Evolutionary conservation across 2,797 vertebrate genomes (phyloP).

Genomic region (Danio albolineatus): DNA sequence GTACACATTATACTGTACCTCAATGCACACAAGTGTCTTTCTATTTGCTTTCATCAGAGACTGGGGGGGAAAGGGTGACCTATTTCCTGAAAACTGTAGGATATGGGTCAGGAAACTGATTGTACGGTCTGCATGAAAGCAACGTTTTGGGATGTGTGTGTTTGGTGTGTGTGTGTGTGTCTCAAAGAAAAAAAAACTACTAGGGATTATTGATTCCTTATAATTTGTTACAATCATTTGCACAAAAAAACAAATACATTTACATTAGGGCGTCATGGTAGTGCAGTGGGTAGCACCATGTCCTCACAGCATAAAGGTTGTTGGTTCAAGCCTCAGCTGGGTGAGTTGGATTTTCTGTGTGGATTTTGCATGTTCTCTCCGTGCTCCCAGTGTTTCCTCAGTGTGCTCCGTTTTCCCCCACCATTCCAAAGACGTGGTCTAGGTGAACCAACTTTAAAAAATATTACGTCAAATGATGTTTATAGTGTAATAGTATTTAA

Average conservation of each 20-base stretch:
- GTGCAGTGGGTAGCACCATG: too few species aligned
- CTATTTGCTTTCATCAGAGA: constrained; percentile 51
- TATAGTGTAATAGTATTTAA: too few species aligned
- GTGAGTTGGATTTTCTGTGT: too few species aligned
- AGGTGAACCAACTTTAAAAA: too few species aligned
- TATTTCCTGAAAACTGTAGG: background rate
- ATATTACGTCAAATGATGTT: too few species aligned
- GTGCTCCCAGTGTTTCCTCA: too few species aligned
- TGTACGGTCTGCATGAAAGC: background rate
- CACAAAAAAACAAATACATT: background rate
- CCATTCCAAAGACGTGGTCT: too few species aligned
- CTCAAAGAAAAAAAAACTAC: constrained; percentile 7
- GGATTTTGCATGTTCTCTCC: too few species aligned
- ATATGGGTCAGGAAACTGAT: constrained; percentile 25
- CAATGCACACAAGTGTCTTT: constrained; percentile 54
- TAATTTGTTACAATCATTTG: background rate
- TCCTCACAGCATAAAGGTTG: too few species aligned
- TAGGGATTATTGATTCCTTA: background rate
- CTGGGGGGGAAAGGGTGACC: constrained; percentile 9
- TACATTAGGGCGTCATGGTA: too few species aligned
- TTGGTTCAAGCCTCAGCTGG: too few species aligned
- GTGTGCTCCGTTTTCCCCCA: too few species aligned
- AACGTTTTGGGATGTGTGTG: background rate
- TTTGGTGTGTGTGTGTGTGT: background rate
- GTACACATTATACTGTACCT: constrained; percentile 46